Base-by-base conservation (phyloP, 2,113 vertebrate genomes). In the Perca schrenkii region DNA sequence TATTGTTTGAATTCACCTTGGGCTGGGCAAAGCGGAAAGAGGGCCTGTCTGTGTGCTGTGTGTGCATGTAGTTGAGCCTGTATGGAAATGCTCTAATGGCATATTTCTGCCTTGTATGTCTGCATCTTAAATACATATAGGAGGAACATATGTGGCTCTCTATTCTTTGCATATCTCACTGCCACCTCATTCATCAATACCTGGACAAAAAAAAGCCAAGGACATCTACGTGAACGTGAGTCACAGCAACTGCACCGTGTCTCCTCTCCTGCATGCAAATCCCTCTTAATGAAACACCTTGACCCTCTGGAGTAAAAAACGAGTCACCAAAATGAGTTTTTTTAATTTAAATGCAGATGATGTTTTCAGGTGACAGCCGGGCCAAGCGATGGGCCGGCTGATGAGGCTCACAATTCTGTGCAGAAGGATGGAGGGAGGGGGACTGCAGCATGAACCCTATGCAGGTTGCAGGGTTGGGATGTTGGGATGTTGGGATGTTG, bases 341-440 rank as follows among this genome's bases (percentile, higher is more conserved):
- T 84, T 81, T 58, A 36, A 80, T 90, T 85, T 66, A 77, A 77
- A 86, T 86, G 81, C 89, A 82, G 86, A 88, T 77, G 74, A 76
- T 64, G 77, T 82, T 47, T 76, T 74, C 53, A 64, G 57, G 83
- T 80, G 77, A 87, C 46, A 79, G 87, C 28, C 28, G 28, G 28
- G 43, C 61, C 84, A 4, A 72, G 57, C 36, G 43, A 43, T 58
- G 49, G 86, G 81, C 68, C 28, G 36, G 54, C 63, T 77, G 77
- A 47, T 64, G 40, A 19, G 70, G 74, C 76, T 76, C 61, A 57
- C 73, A 52, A 64, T 56, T 64, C 13, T 28, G n/a, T 25, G 68
- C 56, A 6, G 65, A n/a, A 28, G 17, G 54, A 49, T 7, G 52
- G 66, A 46, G 57, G 13, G 31, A 4, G 49, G 22, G 69, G 10